Evolutionary conservation across 2,888 invertebrate genomes (phyloP).

Genomic region (Trichogramma dendrolimi): DNA sequence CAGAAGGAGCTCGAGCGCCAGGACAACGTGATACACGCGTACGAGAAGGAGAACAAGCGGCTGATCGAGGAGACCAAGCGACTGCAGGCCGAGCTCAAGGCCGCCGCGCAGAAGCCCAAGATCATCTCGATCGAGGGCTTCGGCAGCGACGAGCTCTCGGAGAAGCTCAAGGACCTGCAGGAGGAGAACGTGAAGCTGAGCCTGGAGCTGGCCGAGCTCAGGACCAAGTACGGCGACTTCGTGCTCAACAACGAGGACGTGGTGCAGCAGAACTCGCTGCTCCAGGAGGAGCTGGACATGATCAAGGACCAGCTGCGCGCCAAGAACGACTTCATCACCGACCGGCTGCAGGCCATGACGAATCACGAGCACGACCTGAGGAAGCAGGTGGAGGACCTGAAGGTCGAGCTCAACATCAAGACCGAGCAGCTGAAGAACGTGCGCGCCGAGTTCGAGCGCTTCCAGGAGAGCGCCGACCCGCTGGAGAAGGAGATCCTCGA

Average conservation of each 20-base stretch:
- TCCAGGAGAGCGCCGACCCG: conserved; percentile 42
- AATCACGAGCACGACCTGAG: conserved; percentile 41
- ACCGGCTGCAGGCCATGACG: conserved; percentile 44
- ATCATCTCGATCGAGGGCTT: conserved; percentile 20
- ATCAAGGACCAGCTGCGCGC: conserved; percentile 46
- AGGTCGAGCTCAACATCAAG: conserved; percentile 45
- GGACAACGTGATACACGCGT: conserved; percentile 44
- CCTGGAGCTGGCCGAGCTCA: conserved; percentile 41
- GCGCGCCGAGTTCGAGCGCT: conserved; percentile 42
- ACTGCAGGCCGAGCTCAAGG: conserved; percentile 42
- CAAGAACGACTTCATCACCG: conserved; percentile 47
- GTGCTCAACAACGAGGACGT: conserved; percentile 43
- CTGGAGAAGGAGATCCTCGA: conserved; percentile 47
- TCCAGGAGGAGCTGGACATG: conserved; percentile 42
- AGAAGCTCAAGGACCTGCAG: conserved; percentile 44
- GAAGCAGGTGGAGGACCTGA: conserved; percentile 45
- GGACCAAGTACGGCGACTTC: conserved; percentile 42
- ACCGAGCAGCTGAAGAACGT: conserved; percentile 43
- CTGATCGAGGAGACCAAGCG: conserved; percentile 43
- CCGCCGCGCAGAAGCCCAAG: conserved; percentile 31
- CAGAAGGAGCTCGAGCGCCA: conserved; percentile 46
- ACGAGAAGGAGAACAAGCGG: conserved; percentile 47
- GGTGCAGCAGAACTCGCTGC: conserved; percentile 41
- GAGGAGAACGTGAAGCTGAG: conserved; percentile 43
- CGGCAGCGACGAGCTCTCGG: conserved; percentile 36